These are phyloP conservation scores for Nymphalis c-album DNA, from an alignment of 2,888 invertebrate species.

Conservation along the genomic window DNA sequence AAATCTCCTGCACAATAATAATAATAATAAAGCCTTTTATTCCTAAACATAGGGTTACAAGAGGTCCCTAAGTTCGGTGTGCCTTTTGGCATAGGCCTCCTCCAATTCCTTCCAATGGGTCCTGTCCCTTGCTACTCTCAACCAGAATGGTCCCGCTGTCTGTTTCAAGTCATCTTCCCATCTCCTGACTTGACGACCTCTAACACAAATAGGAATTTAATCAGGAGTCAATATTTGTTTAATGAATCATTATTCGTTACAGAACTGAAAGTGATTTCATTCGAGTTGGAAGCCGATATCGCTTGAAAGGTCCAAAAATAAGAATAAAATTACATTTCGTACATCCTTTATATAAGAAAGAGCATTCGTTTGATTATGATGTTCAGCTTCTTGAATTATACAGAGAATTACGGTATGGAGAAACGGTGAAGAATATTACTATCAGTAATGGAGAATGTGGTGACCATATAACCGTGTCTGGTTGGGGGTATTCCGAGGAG, in stretches of 20 bases:
- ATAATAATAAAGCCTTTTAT: too few relatives aligned
- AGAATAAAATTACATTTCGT: constrained; percentile 48
- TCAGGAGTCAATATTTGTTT: not conserved
- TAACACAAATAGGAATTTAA: too few relatives aligned
- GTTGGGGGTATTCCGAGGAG: constrained; percentile 66
- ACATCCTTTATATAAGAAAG: constrained; percentile 53
- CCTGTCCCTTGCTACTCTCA: too few relatives aligned
- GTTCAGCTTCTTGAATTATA: constrained; percentile 53
- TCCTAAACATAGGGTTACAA: too few relatives aligned
- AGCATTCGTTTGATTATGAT: constrained; percentile 63
- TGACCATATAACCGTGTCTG: constrained; percentile 49
- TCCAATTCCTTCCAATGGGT: too few relatives aligned
- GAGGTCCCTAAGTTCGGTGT: too few relatives aligned
- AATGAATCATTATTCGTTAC: not conserved
- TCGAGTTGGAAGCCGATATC: constrained; percentile 53
- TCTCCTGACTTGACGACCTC: too few relatives aligned
- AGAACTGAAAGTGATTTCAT: constrained; percentile 50
- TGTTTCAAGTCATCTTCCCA: too few relatives aligned
- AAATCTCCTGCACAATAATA: too few relatives aligned
- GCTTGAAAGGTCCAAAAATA: constrained; percentile 48
- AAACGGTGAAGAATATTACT: constrained; percentile 44
- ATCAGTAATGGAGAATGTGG: constrained; percentile 47
- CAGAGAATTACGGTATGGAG: constrained; percentile 45
- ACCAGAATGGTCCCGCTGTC: too few relatives aligned
- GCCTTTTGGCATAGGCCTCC: too few relatives aligned